Conservation (phyloP, 2,113 vertebrate genomes). For the Urocynchramus pylzowi region DNA sequence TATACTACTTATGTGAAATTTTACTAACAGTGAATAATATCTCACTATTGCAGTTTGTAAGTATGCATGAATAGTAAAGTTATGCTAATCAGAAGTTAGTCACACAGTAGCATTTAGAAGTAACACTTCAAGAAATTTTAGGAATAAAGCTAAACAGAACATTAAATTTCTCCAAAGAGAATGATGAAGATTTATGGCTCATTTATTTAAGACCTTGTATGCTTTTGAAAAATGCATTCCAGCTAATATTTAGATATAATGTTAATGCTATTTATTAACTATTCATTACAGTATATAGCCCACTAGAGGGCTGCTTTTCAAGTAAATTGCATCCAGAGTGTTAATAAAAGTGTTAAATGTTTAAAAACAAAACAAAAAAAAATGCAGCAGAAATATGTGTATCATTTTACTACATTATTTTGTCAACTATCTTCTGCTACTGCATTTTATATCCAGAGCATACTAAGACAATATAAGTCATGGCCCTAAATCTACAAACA, state of each 20-base stretch:
- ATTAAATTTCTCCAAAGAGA: constrained; percentile 30
- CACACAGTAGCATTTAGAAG: neutral
- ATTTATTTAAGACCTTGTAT: constrained; percentile 39
- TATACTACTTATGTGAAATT: neutral
- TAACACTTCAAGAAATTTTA: neutral
- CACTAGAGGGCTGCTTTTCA: constrained; percentile 65
- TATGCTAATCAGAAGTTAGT: neutral
- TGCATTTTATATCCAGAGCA: neutral
- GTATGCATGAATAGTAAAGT: neutral
- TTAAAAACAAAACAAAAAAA: constrained; percentile 24
- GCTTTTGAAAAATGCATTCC: constrained; percentile 33
- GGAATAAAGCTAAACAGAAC: neutral
- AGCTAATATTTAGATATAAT: constrained; percentile 48
- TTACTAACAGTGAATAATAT: neutral
- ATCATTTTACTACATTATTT: neutral
- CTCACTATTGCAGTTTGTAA: neutral
- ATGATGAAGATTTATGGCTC: constrained; percentile 3
- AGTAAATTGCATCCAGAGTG: constrained; percentile 36
- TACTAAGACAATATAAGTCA: neutral
- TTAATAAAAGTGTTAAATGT: constrained; percentile 34
- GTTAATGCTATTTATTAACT: constrained; percentile 52
- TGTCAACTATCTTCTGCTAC: neutral
- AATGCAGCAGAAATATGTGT: neutral
- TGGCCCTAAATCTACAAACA: neutral
- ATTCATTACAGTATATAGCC: constrained; percentile 52